Percentiles rank a stretch among this genome's conserved stretches.
Evolutionary conservation across 2,888 invertebrate species (phyloP).

Genomic region (Tetheella fluctuosa): DNA sequence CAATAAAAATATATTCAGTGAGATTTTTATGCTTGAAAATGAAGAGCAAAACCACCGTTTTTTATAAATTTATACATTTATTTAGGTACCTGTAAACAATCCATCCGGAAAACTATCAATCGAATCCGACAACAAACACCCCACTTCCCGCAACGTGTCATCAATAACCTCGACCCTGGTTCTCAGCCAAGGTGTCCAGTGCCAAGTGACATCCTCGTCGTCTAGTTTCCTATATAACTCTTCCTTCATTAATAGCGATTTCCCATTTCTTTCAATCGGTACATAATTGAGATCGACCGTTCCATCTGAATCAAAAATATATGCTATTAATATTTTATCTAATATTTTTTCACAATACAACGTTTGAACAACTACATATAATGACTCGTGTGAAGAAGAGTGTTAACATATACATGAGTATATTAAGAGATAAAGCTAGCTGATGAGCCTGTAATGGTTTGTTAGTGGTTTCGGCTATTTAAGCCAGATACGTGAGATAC

Average conservation of each 20-base stretch:
- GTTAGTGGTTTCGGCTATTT: conserved; percentile 6
- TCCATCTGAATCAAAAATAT: conserved; percentile 46
- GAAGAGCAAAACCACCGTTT: no score
- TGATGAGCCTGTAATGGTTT: background rate
- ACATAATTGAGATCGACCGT: conserved; percentile 39
- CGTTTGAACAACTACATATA: background rate
- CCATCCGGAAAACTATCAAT: conserved; percentile 84
- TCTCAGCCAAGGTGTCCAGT: conserved; percentile 74
- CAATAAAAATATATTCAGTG: no score
- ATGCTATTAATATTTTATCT: background rate
- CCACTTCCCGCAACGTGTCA: conserved; percentile 49
- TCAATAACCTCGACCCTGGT: conserved; percentile 61
- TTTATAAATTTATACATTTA: background rate
- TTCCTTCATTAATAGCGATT: conserved; percentile 55
- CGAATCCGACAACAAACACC: conserved; percentile 58
- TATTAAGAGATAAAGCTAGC: background rate
- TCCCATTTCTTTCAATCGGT: conserved; percentile 56
- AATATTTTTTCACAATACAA: background rate
- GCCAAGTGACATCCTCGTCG: conserved; percentile 65
- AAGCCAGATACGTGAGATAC: conserved; percentile 1
- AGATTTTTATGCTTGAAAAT: no score
- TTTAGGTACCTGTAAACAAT: conserved; percentile 63
- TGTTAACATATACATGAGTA: conserved; percentile 14
- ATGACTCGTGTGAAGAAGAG: conserved; percentile 3
- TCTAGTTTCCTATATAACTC: conserved; percentile 57